These are phyloP conservation scores for Carlito syrichta DNA, from an alignment of 2,113 vertebrate genomes.

Conservation along the genomic window DNA sequence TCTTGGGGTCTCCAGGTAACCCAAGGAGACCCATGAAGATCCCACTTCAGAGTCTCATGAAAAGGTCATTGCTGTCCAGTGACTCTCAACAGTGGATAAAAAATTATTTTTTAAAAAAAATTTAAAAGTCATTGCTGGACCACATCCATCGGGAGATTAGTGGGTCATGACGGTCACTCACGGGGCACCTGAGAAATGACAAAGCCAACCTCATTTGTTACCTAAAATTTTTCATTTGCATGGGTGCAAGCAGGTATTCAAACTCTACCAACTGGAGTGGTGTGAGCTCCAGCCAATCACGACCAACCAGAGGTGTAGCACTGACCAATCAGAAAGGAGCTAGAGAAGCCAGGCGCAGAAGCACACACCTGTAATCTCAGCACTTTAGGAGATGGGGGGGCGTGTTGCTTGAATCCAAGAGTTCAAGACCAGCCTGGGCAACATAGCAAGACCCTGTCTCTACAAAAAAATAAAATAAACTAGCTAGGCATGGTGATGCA, in stretches of 20 bases:
- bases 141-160: background rate
- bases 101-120: background rate
- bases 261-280: background rate
- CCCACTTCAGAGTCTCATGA: fast-evolving
- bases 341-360: no score
- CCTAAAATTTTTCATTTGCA: fast-evolving
- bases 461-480: no score
- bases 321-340: background rate
- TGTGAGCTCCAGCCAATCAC: background rate
- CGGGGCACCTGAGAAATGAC: no score
- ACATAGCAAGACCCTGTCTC: no score
- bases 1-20: background rate
- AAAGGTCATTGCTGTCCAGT: background rate
- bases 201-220: fast-evolving
- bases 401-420: no score
- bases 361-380: no score
- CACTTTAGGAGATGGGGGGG: no score
- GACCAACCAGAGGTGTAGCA: background rate
- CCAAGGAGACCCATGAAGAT: background rate
- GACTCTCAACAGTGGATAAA: background rate
- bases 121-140: background rate
- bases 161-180: fast-evolving
- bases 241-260: fast-evolving
- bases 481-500: no score
- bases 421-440: no score